Evolutionary conservation across 1,140 invertebrate species (phyloP).

Genomic region (Meloidogyne hapla): DNA sequence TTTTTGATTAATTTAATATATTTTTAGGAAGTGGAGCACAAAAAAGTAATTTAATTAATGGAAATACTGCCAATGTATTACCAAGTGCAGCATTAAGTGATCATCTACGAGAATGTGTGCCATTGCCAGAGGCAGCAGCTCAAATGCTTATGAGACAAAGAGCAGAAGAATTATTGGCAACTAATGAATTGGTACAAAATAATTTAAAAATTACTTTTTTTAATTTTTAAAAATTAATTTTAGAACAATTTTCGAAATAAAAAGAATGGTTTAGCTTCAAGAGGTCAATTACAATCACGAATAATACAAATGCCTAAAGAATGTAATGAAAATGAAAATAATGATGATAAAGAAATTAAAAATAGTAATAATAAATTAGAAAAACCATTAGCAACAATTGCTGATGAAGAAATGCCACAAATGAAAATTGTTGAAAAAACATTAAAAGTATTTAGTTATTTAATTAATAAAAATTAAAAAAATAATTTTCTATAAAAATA

Average conservation of each 20-base stretch:
- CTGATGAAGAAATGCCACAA: constrained; percentile 1
- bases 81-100: not conserved
- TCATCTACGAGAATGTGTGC: not conserved
- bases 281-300: not conserved
- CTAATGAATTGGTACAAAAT: not conserved
- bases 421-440: not conserved
- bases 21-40: not conserved
- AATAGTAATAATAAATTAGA: not conserved
- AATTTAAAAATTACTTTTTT: too few species aligned
- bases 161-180: not conserved
- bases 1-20: too few species aligned
- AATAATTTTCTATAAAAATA: too few species aligned
- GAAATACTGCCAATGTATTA: not conserved
- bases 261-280: not conserved
- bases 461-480: not conserved
- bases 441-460: not conserved
- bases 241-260: not conserved
- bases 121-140: not conserved
- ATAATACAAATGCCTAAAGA: not conserved
- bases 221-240: too few species aligned
- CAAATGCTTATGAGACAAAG: constrained; percentile 1
- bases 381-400: not conserved
- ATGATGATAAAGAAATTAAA: not conserved
- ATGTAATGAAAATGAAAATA: not conserved
- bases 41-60: constrained; percentile 7